Percentiles rank a stretch among this genome's conserved stretches.
These are phyloP conservation scores for Laterallus jamaicensis DNA, from an alignment of 2,113 vertebrate species.

Conservation along the genomic window DNA sequence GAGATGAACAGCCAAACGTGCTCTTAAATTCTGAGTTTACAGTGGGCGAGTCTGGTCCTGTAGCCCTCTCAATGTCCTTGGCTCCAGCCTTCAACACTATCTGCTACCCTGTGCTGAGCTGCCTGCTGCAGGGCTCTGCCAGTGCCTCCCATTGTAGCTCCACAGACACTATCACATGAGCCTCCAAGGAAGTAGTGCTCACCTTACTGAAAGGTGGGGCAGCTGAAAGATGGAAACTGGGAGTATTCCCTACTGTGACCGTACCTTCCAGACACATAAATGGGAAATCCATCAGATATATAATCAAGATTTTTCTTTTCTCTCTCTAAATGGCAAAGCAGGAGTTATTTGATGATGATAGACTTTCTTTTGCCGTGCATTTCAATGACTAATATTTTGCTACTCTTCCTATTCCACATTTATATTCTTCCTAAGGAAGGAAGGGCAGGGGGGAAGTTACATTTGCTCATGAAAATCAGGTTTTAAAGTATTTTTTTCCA, in stretches of 20 bases:
- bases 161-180: neutral
- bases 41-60: neutral
- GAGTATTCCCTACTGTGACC: neutral
- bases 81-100: neutral
- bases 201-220: neutral
- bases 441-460: neutral
- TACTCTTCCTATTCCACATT: neutral
- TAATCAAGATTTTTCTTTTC: neutral
- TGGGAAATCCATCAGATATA: neutral
- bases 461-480: neutral
- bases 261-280: neutral
- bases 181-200: neutral
- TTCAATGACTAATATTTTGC: neutral
- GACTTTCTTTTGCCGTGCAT: neutral
- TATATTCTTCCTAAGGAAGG: neutral
- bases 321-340: neutral
- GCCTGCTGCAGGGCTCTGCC: neutral
- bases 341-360: neutral
- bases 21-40: neutral
- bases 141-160: neutral
- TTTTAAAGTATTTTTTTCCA: slow-evolving; percentile 1
- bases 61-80: neutral
- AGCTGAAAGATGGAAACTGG: neutral
- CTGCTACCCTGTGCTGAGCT: neutral
- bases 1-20: neutral